phyloP scores from a whole-genome alignment of 2,113 vertebrate species.

The Syngnathus scovelli region DNA sequence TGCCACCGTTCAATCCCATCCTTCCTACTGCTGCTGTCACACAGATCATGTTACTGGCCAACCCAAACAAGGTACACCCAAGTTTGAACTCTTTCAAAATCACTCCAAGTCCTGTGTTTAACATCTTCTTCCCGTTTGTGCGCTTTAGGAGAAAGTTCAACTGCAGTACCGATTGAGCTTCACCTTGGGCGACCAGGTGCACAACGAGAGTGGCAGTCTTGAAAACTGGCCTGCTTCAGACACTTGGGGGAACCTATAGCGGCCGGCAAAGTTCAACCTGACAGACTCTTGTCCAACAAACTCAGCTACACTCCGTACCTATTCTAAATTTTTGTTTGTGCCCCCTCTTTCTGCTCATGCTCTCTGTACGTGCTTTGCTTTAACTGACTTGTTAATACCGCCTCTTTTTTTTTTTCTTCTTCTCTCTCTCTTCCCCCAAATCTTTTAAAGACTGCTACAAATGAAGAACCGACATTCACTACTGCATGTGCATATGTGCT shows the following conservation, averaged over 20 bases:
- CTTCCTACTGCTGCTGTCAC: constrained; percentile 92
- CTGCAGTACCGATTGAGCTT: constrained; percentile 91
- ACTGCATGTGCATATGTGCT: constrained; percentile 15
- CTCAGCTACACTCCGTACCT: constrained; percentile 22
- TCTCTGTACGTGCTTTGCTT: constrained; percentile 31
- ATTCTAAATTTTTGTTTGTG: constrained; percentile 21
- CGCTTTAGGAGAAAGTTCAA: constrained; percentile 87
- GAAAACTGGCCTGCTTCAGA: constrained; percentile 90
- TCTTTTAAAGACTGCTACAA: constrained; percentile 8
- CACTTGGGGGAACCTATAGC: constrained; percentile 90
- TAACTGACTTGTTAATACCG: constrained; percentile 15
- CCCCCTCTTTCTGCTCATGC: constrained; percentile 10
- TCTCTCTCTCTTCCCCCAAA: neutral
- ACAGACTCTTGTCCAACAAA: constrained; percentile 49
- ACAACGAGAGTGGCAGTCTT: constrained; percentile 85
- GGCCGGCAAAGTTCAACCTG: constrained; percentile 61
- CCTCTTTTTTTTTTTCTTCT: constrained; percentile 2
- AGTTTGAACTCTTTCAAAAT: too few relatives aligned
- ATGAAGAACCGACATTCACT: constrained; percentile 4
- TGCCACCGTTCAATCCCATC: constrained; percentile 91
- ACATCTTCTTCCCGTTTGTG: neutral
- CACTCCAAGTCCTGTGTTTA: too few relatives aligned
- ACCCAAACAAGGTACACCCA: constrained; percentile 84
- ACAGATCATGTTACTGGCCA: constrained; percentile 92
- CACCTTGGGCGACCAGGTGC: constrained; percentile 84